Base-by-base conservation (phyloP, 53 echinoderm and acorn worm species). In the Arbacia lixula region DNA sequence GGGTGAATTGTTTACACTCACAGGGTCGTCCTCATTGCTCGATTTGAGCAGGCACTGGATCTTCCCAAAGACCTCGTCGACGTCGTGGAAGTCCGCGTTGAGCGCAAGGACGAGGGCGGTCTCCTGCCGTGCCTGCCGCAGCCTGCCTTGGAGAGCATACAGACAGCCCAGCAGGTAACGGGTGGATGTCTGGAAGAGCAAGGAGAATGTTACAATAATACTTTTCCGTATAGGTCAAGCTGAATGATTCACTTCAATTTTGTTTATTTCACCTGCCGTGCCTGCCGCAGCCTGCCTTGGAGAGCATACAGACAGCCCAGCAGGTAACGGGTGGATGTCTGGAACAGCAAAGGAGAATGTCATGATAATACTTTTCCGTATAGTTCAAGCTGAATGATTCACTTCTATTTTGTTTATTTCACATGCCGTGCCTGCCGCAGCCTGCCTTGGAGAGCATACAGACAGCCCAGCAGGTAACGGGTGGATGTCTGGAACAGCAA, bases 121-220 rank as follows among this genome's bases (percentile, higher is more conserved):
- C 71, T 97, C 92, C 34, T 92, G 90, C n/a, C 60, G 71, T 9
- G 94, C 94, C 14, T 88, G 82, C 2, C 64, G 86, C 74, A 83
- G 88, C 72, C 85, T 84, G 3, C 89, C 90, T 4, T 66, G 56
- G 11, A 88, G 66, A 0, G 92, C 92, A 66, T 92, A 88, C 9
- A 87, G 87, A 68, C 94, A 94, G 78, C 86, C 97, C 39, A 94
- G 72, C 28, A 87, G 68, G 81, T 87, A 97, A 58, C 92, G 92
- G 2, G 85, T 94, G 38, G 88, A 66, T 19, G 96, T 87, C 96
- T 95, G 63, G 2, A 35, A 24, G 25, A 12, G n/a, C 56, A 82
- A 3, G 54, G 55, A 46, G 20, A 34, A 84, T 60, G 68, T 3
- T n/a, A n/a, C n/a, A n/a, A n/a, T n/a, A n/a, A n/a, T n/a, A n/a